Evolutionary conservation across 2,888 invertebrate genomes (phyloP), one percentile per base, ranked within the genome.

Genomic region (Branchipolynoe longqiensis): DNA sequence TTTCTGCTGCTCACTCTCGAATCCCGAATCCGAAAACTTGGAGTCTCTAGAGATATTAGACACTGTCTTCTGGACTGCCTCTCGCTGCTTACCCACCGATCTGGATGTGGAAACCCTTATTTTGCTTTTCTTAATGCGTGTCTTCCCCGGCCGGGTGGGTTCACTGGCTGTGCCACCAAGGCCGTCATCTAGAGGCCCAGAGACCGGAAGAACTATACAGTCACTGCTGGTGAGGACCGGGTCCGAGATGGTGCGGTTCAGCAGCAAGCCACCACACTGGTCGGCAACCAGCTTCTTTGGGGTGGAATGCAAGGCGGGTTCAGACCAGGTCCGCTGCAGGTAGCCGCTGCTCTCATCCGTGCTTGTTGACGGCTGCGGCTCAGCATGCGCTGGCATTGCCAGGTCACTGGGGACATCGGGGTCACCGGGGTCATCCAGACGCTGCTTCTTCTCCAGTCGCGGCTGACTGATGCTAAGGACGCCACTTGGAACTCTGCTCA

Each of bases 381-480:
- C 69, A 22, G n/a, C 38, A n/a, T n/a, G n/a, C n/a, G n/a, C n/a
- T n/a, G n/a, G n/a, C n/a, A n/a, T n/a, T n/a, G n/a, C n/a, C n/a
- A n/a, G n/a, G n/a, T n/a, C n/a, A 14, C 12, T 14, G 4, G 14
- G 38, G 2, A 38, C 33, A 22, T 36, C 6, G 8, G 4, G 28
- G 33, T 8, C 3, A 22, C 38, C 28, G 12, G 33, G 69, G 33
- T 36, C 3, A 14, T n/a, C 14, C 18, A 14, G 38, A 1, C 48
- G 48, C 25, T n/a, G 48, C 2, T 81, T 74, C 74, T 74, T 74
- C 58, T 82, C 33, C 1, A 82, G 54, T n/a, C 82, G 54, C 14
- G 56, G 25, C 22, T 82, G 56, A n/a, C 58, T 82, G 36, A 82
- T 82, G n/a, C 82, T 36, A 12, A 82, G 82, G 31, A 83, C 83